These are phyloP conservation scores for Heliocidaris erythrogramma DNA, from an alignment of 35 echinoderm and acorn worm species.

Conservation along the genomic window DNA sequence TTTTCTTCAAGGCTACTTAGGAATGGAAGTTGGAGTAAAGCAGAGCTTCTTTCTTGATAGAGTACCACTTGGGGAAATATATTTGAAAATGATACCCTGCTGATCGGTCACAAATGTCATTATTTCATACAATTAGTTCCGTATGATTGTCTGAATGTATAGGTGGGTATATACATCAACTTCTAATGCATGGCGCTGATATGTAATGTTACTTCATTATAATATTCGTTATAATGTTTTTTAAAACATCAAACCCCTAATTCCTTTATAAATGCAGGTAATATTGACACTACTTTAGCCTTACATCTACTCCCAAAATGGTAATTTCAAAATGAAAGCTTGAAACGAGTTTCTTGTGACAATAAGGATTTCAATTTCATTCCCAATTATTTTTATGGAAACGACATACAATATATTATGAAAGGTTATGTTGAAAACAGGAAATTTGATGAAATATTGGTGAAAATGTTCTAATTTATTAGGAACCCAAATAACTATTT, in stretches of 20 bases:
- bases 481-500: too few relatives aligned
- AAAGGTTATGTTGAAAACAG: too few relatives aligned
- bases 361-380: too few relatives aligned
- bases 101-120: constrained; percentile 2
- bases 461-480: too few relatives aligned
- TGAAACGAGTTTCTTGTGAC: too few relatives aligned
- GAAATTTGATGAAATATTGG: too few relatives aligned
- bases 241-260: neutral
- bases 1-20: constrained; percentile 38
- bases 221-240: neutral
- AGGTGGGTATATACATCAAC: neutral
- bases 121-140: neutral
- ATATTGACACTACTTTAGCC: neutral
- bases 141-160: neutral
- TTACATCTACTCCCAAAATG: neutral
- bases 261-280: neutral
- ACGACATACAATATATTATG: too few relatives aligned
- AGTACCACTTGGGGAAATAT: neutral
- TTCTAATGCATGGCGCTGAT: neutral
- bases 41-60: neutral
- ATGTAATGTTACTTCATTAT: neutral
- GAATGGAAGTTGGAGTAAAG: neutral
- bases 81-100: neutral
- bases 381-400: too few relatives aligned
- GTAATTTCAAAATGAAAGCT: too few relatives aligned